Conservation (phyloP, 2,888 invertebrate genomes). For the Napeogenes sylphis region DNA sequence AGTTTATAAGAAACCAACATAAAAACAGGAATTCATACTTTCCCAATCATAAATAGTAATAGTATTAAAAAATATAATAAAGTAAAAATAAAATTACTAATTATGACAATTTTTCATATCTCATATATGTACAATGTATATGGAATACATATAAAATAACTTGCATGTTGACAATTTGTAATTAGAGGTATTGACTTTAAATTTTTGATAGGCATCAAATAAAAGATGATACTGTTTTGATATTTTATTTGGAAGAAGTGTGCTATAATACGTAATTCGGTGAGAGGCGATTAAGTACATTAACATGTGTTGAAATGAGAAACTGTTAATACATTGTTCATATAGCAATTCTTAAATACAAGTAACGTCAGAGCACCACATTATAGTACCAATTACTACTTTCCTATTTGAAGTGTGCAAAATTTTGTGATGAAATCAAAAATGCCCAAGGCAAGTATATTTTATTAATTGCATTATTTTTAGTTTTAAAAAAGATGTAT, state of each 20-base stretch:
- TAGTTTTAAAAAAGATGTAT: too few relatives aligned
- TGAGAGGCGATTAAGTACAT: conserved; percentile 62
- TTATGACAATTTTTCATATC: too few relatives aligned
- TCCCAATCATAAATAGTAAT: too few relatives aligned
- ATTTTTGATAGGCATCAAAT: neutral
- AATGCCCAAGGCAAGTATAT: neutral
- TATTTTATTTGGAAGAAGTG: conserved; percentile 38
- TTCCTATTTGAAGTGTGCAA: conserved; percentile 2
- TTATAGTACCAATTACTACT: conserved; percentile 32
- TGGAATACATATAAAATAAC: too few relatives aligned
- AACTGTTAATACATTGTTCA: conserved; percentile 17
- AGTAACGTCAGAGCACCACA: conserved; percentile 29
- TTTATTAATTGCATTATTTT: too few relatives aligned
- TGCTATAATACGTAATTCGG: conserved; percentile 70
- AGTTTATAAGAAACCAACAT: too few relatives aligned
- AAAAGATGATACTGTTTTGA: conserved; percentile 19
- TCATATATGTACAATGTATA: too few relatives aligned
- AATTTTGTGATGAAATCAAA: conserved; percentile 5
- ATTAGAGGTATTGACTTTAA: too few relatives aligned
- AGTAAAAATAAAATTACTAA: too few relatives aligned
- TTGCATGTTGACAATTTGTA: too few relatives aligned
- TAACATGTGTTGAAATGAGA: conserved; percentile 16
- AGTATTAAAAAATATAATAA: too few relatives aligned
- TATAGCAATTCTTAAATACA: conserved; percentile 13
- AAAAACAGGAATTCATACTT: too few relatives aligned